Base-by-base conservation (phyloP, 2,797 vertebrate species). In the Melanotaenia boesemani region DNA sequence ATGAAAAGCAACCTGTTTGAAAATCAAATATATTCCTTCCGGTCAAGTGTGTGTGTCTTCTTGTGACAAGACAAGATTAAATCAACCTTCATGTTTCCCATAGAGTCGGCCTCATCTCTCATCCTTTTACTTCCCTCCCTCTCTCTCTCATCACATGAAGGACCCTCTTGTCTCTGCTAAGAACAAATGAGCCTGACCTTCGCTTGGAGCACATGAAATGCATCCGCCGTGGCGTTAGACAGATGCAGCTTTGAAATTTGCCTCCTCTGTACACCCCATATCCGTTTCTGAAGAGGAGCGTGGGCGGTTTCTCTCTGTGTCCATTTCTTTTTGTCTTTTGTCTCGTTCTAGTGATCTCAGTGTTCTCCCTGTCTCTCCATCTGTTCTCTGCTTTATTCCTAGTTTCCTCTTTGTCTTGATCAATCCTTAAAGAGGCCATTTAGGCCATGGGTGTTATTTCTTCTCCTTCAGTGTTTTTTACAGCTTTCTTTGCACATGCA, bases 101-200 rank as follows among this genome's bases (percentile, higher is more conserved):
- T 57, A 1, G 20, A 12, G 78, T 63, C 64, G 12, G 52, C 63
- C 69, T 73, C 79, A 84, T 90, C 68, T 26, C 46, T 89, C 77
- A 86, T 84, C 69, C 77, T 46, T 59, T 37, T 52, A 74, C 63
- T n/a, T 20, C 52, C 28, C 54, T 30, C 3, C 34, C 78, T 18
- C 20, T 59, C 66, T 60, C 61, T 37, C 37, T 65, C 39, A 63
- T 72, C 77, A 78, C 73, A 71, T 55, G 86, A 91, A 89, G 88
- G 85, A 81, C 79, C 73, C 32, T 22, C 74, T 63, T 15, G 67
- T 82, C 76, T 82, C 68, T 2, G 34, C 5, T 5, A 72, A 80
- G 84, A 76, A 92, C 74, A 83, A 86, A 92, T 82, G 65, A 81
- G 32, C 30, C 56, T 41, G 87, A 86, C 91, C 89, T 89, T 89